These are phyloP conservation scores for Pseudopleuronectes americanus DNA, from an alignment of 2,797 vertebrate species.

Conservation along the genomic window DNA sequence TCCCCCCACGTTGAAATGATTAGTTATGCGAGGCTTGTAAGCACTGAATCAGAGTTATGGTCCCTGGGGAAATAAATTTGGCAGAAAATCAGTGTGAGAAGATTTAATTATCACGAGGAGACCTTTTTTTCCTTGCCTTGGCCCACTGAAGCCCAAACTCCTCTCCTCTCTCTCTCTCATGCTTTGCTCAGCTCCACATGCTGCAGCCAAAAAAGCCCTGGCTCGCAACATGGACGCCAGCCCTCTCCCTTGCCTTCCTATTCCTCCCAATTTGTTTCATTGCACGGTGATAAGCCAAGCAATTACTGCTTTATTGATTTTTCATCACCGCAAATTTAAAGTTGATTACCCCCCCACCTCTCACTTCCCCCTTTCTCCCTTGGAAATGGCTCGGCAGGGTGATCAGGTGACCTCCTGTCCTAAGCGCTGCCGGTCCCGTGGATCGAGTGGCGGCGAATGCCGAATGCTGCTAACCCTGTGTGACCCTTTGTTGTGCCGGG, in stretches of 20 bases:
- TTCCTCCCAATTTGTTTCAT: slow-evolving; percentile 90
- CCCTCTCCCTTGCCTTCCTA: slow-evolving; percentile 81
- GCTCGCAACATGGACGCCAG: slow-evolving; percentile 82
- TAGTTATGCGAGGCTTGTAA: slow-evolving; percentile 92
- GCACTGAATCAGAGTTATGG: slow-evolving; percentile 89
- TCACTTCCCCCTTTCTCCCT: slow-evolving; percentile 54
- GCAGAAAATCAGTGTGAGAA: slow-evolving; percentile 98
- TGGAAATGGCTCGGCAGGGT: slow-evolving; percentile 82
- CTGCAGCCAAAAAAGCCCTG: slow-evolving; percentile 78
- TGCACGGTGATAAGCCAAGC: slow-evolving; percentile 92
- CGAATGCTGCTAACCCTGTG: slow-evolving; percentile 88
- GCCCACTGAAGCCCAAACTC: slow-evolving; percentile 79
- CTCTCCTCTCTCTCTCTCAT: slow-evolving; percentile 22
- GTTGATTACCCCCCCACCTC: slow-evolving; percentile 79
- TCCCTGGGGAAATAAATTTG: slow-evolving; percentile 98
- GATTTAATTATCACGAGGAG: slow-evolving; percentile 98
- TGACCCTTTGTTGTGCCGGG: slow-evolving; percentile 86
- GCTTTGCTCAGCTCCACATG: slow-evolving; percentile 57
- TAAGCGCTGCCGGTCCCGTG: slow-evolving; percentile 31
- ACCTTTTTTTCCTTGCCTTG: slow-evolving; percentile 87
- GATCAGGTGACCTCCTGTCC: slow-evolving; percentile 89
- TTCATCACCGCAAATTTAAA: slow-evolving; percentile 96
- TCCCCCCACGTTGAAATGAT: slow-evolving; percentile 85
- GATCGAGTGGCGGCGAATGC: slow-evolving; percentile 75
- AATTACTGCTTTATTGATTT: slow-evolving; percentile 99